Evolutionary conservation across 2,888 invertebrate genomes (phyloP).

Genomic region (Nephrotoma appendiculata): DNA sequence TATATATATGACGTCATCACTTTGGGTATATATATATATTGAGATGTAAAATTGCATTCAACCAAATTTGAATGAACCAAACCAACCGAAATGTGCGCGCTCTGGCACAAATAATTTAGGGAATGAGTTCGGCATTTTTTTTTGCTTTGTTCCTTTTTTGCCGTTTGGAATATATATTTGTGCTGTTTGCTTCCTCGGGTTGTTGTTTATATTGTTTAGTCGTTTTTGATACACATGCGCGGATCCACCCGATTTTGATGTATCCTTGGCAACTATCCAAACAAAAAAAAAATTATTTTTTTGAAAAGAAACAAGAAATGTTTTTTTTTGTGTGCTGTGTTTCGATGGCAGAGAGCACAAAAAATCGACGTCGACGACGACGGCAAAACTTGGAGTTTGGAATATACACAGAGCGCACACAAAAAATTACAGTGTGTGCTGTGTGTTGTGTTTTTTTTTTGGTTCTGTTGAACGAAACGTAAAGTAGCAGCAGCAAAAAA

Average conservation of each 20-base stretch:
- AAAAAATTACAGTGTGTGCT: not conserved
- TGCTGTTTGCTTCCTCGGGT: conserved; percentile 3
- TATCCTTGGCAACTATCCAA: conserved; percentile 12
- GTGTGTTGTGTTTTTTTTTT: not conserved
- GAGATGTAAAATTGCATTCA: not conserved
- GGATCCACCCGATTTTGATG: conserved; percentile 10
- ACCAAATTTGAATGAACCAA: not conserved
- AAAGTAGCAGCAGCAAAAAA: not conserved
- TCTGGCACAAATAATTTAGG: not conserved
- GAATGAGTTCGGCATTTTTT: not conserved
- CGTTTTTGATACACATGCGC: conserved; percentile 10
- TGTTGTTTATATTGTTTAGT: conserved; percentile 1
- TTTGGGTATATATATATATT: too few species aligned
- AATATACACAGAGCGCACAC: conserved; percentile 1
- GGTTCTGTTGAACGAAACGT: not conserved
- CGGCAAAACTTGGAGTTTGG: not conserved
- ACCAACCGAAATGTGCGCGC: not conserved
- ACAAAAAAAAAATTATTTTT: conserved; percentile 1
- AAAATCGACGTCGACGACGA: not conserved
- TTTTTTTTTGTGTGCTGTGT: not conserved
- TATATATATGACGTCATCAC: too few species aligned
- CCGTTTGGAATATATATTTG: not conserved
- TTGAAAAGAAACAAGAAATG: not conserved
- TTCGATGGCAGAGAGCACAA: not conserved
- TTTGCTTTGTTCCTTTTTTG: not conserved